Conservation (phyloP, 2,888 invertebrate genomes). For the Sarcophaga rosellei region DNA sequence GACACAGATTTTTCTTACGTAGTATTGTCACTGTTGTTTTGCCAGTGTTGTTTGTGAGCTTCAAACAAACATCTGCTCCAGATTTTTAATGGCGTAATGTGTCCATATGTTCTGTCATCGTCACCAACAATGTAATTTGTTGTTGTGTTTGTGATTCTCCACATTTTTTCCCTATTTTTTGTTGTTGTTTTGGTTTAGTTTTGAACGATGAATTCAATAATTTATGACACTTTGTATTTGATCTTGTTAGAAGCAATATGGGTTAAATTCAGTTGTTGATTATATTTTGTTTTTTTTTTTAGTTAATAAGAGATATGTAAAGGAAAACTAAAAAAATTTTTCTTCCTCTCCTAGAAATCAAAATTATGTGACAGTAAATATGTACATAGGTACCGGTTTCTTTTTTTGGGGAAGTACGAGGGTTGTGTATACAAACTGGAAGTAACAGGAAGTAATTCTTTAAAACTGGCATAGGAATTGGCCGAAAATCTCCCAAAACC, state of each 20-base stretch:
- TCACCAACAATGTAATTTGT: background rate
- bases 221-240: constrained; percentile 60
- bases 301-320: constrained; percentile 25
- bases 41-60: constrained; percentile 40
- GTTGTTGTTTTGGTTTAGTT: constrained; percentile 42
- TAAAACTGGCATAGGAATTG: too few species aligned
- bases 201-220: constrained; percentile 63
- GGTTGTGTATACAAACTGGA: too few species aligned
- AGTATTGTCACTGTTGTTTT: too few species aligned
- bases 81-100: constrained; percentile 50
- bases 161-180: constrained; percentile 25
- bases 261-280: constrained; percentile 64
- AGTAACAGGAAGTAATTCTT: too few species aligned
- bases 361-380: background rate
- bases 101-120: constrained; percentile 61
- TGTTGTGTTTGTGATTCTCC: background rate
- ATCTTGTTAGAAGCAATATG: constrained; percentile 47
- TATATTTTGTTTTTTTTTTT: constrained; percentile 1
- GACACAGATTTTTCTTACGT: constrained; percentile 8
- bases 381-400: background rate
- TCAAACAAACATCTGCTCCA: constrained; percentile 62
- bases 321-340: background rate
- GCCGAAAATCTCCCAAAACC: too few species aligned
- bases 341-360: background rate
- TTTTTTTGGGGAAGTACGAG: too few species aligned